phyloP scores from a whole-genome alignment of 2,113 vertebrate species.

The Tichodroma muraria region DNA sequence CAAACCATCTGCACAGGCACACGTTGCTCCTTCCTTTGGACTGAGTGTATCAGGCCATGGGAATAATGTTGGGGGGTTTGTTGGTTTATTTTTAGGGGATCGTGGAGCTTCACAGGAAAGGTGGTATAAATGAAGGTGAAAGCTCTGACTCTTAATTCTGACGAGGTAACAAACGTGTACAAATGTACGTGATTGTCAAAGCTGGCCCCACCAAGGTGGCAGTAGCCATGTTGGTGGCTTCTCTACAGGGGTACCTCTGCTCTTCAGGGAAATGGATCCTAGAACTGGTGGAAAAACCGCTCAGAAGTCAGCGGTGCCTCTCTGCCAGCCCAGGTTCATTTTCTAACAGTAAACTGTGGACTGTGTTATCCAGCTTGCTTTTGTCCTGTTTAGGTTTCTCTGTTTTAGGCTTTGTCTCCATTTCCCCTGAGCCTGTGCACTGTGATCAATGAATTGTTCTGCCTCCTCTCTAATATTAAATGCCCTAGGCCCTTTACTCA shows the following conservation, averaged over 20 bases:
- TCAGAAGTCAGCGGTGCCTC: neutral
- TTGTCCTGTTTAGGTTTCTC: neutral
- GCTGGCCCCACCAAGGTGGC: neutral
- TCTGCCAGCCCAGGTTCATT: neutral
- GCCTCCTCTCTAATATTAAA: neutral
- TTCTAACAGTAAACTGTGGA: neutral
- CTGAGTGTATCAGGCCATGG: rapidly evolving
- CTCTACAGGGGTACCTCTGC: neutral
- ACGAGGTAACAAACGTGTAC: neutral
- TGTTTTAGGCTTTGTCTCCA: neutral
- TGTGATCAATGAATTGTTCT: neutral
- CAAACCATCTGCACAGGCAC: neutral
- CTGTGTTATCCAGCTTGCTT: neutral
- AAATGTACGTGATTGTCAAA: rapidly evolving
- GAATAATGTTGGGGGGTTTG: neutral
- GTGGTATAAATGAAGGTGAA: neutral
- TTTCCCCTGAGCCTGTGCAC: neutral
- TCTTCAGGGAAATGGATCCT: neutral
- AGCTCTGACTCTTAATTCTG: neutral
- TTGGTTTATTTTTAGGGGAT: neutral
- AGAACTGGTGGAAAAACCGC: neutral
- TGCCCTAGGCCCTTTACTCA: neutral
- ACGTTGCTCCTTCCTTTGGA: neutral
- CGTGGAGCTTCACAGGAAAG: neutral
- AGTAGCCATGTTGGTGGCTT: neutral